Evolutionary conservation across 2,888 invertebrate genomes (phyloP).

Genomic region (Augochlorella aurata): DNA sequence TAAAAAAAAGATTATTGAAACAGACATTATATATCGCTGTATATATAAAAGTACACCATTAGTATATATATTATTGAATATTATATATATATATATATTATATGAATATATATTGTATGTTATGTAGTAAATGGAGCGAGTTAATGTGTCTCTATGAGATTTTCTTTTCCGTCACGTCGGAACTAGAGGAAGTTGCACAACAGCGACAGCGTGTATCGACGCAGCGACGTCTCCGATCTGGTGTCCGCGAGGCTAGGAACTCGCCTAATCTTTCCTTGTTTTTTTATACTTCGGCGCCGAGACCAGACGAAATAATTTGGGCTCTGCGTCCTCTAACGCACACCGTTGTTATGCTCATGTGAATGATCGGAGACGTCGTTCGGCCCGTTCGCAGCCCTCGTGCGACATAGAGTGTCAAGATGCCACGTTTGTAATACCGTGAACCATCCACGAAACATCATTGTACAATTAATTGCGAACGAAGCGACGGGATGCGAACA

Average conservation of each 20-base stretch:
- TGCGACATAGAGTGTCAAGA: not conserved
- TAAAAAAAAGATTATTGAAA: constrained; percentile 76
- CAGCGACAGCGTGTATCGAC: not conserved
- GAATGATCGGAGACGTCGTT: constrained; percentile 45
- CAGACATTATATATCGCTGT: constrained; percentile 77
- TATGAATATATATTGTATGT: constrained; percentile 80
- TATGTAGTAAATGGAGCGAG: constrained; percentile 79
- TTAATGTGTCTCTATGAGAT: constrained; percentile 80
- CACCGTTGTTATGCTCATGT: constrained; percentile 31
- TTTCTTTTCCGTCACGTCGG: constrained; percentile 71
- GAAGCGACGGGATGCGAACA: not conserved
- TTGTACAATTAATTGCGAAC: not conserved
- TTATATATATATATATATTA: constrained; percentile 77
- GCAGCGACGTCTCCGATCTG: constrained; percentile 62
- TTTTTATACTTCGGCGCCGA: not conserved
- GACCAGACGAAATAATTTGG: not conserved
- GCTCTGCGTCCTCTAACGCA: constrained; percentile 17
- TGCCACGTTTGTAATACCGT: constrained; percentile 1
- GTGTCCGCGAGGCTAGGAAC: not conserved
- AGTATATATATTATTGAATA: constrained; percentile 75
- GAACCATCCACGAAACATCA: not conserved
- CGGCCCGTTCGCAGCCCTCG: not conserved
- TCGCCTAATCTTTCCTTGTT: constrained; percentile 3
- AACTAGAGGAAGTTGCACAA: constrained; percentile 44
- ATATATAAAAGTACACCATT: constrained; percentile 74